These are phyloP conservation scores for Tauraco erythrolophus DNA, from an alignment of 2,113 vertebrate species.

Conservation along the genomic window DNA sequence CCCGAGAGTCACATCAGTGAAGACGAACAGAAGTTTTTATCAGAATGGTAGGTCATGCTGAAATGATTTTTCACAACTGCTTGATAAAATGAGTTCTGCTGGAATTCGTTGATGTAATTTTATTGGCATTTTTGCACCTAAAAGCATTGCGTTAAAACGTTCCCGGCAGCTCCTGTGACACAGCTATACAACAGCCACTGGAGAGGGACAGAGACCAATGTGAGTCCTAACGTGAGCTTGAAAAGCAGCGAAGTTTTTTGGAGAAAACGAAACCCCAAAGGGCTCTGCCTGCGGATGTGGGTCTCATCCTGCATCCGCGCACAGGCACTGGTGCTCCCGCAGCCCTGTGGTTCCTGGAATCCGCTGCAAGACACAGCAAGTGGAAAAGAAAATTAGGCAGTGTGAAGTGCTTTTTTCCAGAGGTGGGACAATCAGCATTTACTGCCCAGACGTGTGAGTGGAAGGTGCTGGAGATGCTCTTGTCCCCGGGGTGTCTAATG, in stretches of 20 bases:
- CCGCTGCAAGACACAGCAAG: background rate
- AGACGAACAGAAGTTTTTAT: background rate
- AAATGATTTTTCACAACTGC: background rate
- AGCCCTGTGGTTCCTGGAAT: background rate
- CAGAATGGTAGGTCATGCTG: background rate
- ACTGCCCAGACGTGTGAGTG: background rate
- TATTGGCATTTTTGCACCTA: background rate
- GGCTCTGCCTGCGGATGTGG: rapidly evolving
- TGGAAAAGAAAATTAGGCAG: background rate
- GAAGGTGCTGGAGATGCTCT: background rate
- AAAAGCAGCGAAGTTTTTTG: rapidly evolving
- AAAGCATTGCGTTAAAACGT: rapidly evolving
- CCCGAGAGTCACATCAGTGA: rapidly evolving
- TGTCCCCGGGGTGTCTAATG: background rate
- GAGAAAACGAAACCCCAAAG: background rate
- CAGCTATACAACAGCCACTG: background rate
- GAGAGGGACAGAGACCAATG: slow-evolving; percentile 26
- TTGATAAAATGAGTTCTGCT: background rate
- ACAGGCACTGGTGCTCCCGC: background rate
- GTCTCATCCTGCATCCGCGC: rapidly evolving
- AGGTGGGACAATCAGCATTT: background rate
- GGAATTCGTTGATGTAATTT: background rate
- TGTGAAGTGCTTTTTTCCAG: slow-evolving; percentile 20
- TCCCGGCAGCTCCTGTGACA: background rate
- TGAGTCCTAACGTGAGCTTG: rapidly evolving